Evolutionary conservation across 1,140 invertebrate genomes (phyloP), one percentile per base, ranked within the genome.

Genomic region (Anastrepha ludens): DNA sequence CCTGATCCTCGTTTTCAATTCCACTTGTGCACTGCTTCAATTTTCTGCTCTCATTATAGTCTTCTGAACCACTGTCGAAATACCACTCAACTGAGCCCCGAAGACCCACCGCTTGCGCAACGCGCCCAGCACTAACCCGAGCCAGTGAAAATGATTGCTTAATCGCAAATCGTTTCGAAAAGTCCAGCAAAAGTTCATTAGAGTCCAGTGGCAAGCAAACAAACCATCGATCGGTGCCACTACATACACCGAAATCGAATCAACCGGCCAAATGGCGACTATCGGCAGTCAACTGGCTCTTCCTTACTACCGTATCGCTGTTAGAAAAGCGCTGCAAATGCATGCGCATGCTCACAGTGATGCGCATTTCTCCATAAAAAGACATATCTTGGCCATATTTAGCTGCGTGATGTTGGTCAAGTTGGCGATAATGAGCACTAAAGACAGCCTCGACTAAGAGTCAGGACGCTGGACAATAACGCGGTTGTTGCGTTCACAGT

Each of bases 361-460:
- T 62, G 60, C 60, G 60, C 8, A 62, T 62, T 62, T 62, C 60
- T 62, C 60, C 60, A n/a, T 62, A 62, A 62, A n/a, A 62, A 62
- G 60, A 13, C 60, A 62, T 62, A 15, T 13, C 60, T 62, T 62
- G 13, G 60, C 60, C 60, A 62, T 62, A 62, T 62, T 62, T 62
- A 62, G 60, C 60, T 62, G 60, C n/a, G 4, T 17, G n/a, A 9
- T 62, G 60, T 62, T 62, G 60, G 60, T 62, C 60, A 62, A 62
- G 60, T 62, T 62, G 60, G 60, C n/a, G 60, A 62, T 62, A 62
- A 62, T n/a, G 13, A 62, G n/a, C n/a, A 62, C 60, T 62, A 62
- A 62, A 62, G 60, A 62, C 60, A 5, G 6, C 50, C 6, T 11
- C 50, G 11, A 11, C 60, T 17, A 62, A 15, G 60, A 62, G 60